Percentiles rank a stretch among this genome's conserved stretches.
These are phyloP conservation scores for Xiphorhynchus erythropygius DNA, from an alignment of 2,797 vertebrate species.

Conservation along the genomic window DNA sequence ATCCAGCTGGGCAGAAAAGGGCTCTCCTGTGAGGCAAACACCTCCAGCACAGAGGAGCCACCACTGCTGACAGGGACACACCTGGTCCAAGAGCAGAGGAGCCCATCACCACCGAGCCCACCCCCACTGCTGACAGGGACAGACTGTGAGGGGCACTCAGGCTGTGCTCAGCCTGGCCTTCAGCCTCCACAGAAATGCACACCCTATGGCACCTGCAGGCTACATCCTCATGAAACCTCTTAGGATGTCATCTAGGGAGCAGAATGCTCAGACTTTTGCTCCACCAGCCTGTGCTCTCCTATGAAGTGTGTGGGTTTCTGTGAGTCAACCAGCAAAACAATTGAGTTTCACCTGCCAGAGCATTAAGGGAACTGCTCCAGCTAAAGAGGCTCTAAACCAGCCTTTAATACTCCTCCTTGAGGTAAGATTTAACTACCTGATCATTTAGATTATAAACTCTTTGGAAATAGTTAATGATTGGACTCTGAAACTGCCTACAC, in stretches of 20 bases:
- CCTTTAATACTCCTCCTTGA: background rate
- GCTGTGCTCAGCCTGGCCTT: background rate
- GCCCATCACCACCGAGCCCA: too few relatives aligned
- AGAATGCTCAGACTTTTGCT: background rate
- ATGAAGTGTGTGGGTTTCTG: background rate
- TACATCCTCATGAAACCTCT: background rate
- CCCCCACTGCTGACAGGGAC: background rate
- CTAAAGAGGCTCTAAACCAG: background rate
- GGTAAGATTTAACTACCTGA: background rate
- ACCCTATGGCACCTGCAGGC: background rate
- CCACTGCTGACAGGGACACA: too few relatives aligned
- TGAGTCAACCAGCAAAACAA: background rate
- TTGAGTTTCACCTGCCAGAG: background rate
- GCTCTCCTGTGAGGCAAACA: background rate
- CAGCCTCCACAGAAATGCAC: background rate
- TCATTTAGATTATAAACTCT: background rate
- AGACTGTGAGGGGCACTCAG: background rate
- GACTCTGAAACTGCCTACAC: background rate
- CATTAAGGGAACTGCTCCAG: background rate
- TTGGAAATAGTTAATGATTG: background rate
- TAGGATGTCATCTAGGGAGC: background rate
- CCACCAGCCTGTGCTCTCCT: background rate
- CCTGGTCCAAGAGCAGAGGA: too few relatives aligned
- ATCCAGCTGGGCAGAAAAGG: background rate
- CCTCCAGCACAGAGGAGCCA: background rate